Conservation (phyloP, 2,888 invertebrate genomes). For the Laothoe populi region DNA sequence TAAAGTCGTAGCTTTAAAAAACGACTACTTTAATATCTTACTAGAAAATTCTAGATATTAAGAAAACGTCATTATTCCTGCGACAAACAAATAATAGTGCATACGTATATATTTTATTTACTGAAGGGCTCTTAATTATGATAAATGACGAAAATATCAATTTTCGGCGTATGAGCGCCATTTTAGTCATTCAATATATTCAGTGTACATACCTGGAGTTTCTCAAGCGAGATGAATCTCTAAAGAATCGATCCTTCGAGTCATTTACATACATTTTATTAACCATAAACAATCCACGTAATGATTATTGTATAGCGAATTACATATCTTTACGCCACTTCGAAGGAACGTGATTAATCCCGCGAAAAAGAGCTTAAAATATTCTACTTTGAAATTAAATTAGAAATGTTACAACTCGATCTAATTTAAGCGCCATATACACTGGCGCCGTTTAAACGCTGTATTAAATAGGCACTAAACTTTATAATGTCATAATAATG, state of each 20-base stretch:
- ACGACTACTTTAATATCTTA: background rate
- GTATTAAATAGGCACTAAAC: conserved; percentile 21
- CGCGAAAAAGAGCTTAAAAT: conserved; percentile 47
- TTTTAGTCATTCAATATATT: conserved; percentile 50
- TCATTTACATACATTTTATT: conserved; percentile 63
- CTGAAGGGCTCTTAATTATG: too few species aligned
- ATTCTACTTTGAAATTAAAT: conserved; percentile 31
- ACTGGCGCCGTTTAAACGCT: conserved; percentile 22
- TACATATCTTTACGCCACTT: conserved; percentile 25
- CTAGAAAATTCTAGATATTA: background rate
- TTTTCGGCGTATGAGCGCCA: conserved; percentile 42
- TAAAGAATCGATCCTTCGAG: conserved; percentile 56
- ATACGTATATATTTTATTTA: too few species aligned
- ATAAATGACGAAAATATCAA: too few species aligned
- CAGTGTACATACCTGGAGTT: conserved; percentile 54
- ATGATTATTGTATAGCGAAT: conserved; percentile 46
- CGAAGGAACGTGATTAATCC: conserved; percentile 43
- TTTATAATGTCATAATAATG: conserved; percentile 26
- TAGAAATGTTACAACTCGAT: conserved; percentile 19
- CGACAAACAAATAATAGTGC: too few species aligned
- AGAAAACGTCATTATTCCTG: background rate
- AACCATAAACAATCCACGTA: conserved; percentile 53
- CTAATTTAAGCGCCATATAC: conserved; percentile 30
- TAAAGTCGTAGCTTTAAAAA: too few species aligned
- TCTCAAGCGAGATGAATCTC: conserved; percentile 57